Conservation (phyloP, 2,797 vertebrate genomes). For the Notolabrus celidotus region DNA sequence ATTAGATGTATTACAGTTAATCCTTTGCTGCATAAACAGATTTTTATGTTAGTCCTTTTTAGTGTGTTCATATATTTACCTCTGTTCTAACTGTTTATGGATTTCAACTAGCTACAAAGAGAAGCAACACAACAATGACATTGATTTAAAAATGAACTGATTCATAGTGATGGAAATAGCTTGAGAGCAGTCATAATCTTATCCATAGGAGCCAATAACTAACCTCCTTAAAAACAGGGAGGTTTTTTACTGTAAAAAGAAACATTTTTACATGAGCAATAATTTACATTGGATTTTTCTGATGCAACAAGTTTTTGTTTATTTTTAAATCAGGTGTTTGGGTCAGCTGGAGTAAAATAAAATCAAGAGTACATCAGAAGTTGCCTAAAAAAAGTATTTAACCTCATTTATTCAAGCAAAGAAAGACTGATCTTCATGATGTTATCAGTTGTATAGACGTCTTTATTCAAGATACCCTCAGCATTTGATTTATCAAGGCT, state of each 20-base stretch:
- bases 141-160: not conserved
- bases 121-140: not conserved
- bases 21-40: no score
- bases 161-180: not conserved
- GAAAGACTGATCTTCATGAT: not conserved
- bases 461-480: no score
- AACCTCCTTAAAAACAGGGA: no score
- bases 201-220: no score
- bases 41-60: no score
- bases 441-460: not conserved
- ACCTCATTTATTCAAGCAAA: not conserved
- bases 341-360: no score
- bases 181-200: not conserved
- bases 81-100: no score
- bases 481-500: not conserved
- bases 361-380: not conserved
- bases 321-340: no score
- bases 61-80: no score
- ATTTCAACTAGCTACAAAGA: not conserved
- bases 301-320: not conserved
- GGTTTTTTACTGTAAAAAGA: no score
- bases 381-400: not conserved
- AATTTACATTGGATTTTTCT: not conserved
- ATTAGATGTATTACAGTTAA: no score
- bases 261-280: conserved; percentile 10